Conservation (phyloP, 2,113 vertebrate species). For the Brachirus orientalis region DNA sequence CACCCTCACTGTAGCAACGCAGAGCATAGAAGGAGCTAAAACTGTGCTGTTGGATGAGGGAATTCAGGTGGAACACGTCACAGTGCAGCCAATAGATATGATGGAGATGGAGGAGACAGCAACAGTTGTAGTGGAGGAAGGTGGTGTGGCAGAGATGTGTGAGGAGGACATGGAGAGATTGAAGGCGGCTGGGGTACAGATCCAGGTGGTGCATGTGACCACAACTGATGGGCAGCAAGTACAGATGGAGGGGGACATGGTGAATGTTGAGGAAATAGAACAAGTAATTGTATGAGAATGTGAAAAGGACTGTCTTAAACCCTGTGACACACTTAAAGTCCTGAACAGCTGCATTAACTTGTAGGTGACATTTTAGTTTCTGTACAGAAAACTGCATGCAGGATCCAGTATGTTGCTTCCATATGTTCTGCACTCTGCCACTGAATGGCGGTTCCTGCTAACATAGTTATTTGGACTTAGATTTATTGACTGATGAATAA, state of each 20-base stretch:
- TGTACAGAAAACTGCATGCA: constrained; percentile 48
- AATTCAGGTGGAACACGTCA: constrained; percentile 88
- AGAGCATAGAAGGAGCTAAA: constrained; percentile 80
- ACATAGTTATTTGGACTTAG: constrained; percentile 12
- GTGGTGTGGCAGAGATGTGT: constrained; percentile 84
- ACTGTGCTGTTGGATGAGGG: constrained; percentile 89
- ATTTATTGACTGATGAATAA: constrained; percentile 4
- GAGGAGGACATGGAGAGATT: constrained; percentile 85
- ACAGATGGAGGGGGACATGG: constrained; percentile 78
- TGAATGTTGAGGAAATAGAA: constrained; percentile 58
- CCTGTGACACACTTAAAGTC: background rate
- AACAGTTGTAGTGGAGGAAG: constrained; percentile 88
- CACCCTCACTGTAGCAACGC: constrained; percentile 81
- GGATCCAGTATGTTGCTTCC: constrained; percentile 37
- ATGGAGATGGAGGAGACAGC: constrained; percentile 85
- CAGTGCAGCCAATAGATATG: constrained; percentile 78
- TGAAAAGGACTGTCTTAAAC: constrained; percentile 2
- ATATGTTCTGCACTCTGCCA: constrained; percentile 5
- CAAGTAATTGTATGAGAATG: constrained; percentile 64
- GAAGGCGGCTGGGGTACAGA: constrained; percentile 84
- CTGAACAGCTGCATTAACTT: background rate
- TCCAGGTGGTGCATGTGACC: constrained; percentile 78
- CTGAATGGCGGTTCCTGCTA: constrained; percentile 7
- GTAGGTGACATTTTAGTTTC: constrained; percentile 12
- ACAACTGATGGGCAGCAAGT: constrained; percentile 83